Conservation (phyloP, 2,113 vertebrate genomes). For the Sterna hirundo region DNA sequence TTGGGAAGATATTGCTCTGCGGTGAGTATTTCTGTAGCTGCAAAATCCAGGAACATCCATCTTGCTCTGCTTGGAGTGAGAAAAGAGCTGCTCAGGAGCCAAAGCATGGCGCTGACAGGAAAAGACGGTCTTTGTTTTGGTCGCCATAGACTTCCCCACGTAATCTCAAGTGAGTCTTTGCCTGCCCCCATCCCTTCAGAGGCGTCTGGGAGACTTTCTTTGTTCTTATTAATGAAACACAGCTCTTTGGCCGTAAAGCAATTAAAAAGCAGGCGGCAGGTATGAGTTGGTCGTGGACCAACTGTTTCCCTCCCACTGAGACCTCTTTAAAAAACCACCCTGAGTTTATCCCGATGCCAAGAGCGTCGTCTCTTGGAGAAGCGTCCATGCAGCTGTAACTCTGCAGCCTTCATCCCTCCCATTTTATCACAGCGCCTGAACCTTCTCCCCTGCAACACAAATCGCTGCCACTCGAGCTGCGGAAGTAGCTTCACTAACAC, state of each 20-base stretch:
- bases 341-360: background rate
- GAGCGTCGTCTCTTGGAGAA: background rate
- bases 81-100: background rate
- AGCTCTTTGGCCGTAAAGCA: background rate
- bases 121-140: background rate
- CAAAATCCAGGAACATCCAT: background rate
- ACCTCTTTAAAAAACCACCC: background rate
- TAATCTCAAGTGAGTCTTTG: background rate
- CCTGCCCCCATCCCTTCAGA: background rate
- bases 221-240: background rate
- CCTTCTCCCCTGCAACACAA: background rate
- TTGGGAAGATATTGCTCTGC: background rate
- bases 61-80: background rate
- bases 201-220: background rate
- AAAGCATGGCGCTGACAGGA: rapidly evolving
- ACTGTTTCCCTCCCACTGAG: background rate
- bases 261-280: background rate
- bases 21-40: background rate
- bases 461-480: background rate
- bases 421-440: background rate
- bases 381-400: background rate
- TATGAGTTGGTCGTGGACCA: background rate
- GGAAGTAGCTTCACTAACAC: background rate
- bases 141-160: rapidly evolving
- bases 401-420: background rate